Base-by-base conservation (phyloP, 2,888 invertebrate genomes). In the Glaucopsyche alexis region DNA sequence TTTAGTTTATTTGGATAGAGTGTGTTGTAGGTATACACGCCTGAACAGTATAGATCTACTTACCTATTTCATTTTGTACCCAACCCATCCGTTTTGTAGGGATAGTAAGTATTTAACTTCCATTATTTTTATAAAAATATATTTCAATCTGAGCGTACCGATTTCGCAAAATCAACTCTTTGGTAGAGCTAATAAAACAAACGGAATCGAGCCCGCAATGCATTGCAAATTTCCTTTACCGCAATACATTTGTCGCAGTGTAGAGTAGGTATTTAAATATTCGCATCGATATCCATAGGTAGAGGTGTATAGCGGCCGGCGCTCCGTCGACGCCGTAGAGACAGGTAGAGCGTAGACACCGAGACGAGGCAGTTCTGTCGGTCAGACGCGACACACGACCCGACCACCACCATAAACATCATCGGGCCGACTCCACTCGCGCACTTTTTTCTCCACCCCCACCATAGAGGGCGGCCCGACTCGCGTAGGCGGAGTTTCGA, bases 381-480 rank as follows among this genome's bases (percentile, higher is more conserved):
- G 60, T 38, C 14, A 13, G 60, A 38, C 60, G 60, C 60, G 60
- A 60, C 60, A 29, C 60, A 14, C 55, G 55, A 60, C 60, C 60
- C 60, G 29, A 60, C 60, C 60, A 60, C 60, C 60, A 60, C 90
- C 92, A 93, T 93, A 93, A 93, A 93, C 91, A 91, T 91, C 89
- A 88, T 85, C 90, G 83, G 88, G 87, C 85, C 88, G 82, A 83
- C 80, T 84, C 85, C 86, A 87, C 87, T 90, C 86, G 88, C 86
- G 89, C 90, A 88, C 89, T 91, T 90, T 91, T 89, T 90, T 87
- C 87, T 82, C 76, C 85, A 82, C 78, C 83, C 84, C 84, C 88
- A 88, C 87, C 86, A 85, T 85, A 82, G 77, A 82, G 91, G 91
- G 85, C 89, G 88, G 72, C 72, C 74, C 74, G 74, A 77, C 75